phyloP scores from a whole-genome alignment of 2,113 vertebrate genomes.

The Bubo blakistoni region DNA sequence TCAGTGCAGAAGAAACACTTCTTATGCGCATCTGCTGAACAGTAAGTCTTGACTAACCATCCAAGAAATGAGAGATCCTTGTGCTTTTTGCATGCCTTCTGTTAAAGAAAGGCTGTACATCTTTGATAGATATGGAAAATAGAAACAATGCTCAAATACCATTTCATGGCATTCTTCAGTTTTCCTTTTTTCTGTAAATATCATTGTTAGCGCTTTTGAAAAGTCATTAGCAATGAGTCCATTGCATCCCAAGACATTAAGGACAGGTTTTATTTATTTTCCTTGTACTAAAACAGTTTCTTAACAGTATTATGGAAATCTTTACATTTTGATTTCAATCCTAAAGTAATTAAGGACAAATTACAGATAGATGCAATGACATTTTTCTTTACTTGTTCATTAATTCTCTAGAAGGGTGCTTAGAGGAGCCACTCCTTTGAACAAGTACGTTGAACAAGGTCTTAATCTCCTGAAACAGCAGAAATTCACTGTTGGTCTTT shows the following conservation, averaged over 20 bases:
- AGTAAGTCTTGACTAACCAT: neutral
- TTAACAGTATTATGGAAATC: neutral
- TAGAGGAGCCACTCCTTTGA: neutral
- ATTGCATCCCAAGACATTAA: accelerated
- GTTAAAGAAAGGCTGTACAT: neutral
- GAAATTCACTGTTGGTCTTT: neutral
- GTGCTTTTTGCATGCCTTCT: neutral
- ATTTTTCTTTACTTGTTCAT: neutral
- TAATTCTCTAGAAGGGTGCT: neutral
- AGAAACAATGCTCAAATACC: neutral
- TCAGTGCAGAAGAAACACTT: neutral
- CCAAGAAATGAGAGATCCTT: neutral
- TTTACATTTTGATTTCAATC: neutral
- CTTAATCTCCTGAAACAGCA: neutral
- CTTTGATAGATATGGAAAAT: neutral
- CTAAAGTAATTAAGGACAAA: neutral
- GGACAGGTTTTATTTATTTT: neutral
- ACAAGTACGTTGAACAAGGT: neutral
- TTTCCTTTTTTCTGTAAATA: neutral
- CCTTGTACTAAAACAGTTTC: neutral
- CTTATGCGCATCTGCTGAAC: neutral
- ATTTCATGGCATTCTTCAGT: neutral
- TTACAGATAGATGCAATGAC: neutral
- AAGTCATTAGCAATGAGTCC: neutral
- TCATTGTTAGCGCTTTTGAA: neutral